Conservation (phyloP, 2,113 vertebrate genomes). For the Seriola dumerili region DNA sequence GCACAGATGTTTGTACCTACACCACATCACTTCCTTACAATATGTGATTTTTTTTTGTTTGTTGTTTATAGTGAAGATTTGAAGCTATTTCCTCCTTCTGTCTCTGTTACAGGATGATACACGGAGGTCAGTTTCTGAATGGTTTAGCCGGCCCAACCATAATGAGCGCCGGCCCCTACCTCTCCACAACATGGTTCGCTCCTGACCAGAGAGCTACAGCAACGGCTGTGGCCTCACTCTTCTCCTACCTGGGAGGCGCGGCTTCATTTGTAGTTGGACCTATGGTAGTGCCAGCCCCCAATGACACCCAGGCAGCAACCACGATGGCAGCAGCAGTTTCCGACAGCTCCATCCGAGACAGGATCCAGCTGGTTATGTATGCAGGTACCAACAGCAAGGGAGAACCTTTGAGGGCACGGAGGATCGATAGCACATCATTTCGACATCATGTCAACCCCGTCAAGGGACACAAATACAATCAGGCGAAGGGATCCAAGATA, state of each 20-base stretch:
- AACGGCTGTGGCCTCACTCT: constrained; percentile 92
- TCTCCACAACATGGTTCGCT: constrained; percentile 97
- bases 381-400: constrained; percentile 85
- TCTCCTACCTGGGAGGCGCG: constrained; percentile 91
- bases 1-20: too few species aligned
- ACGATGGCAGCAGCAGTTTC: constrained; percentile 40
- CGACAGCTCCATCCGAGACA: constrained; percentile 86
- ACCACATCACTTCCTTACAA: too few species aligned
- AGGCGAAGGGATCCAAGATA: constrained; percentile 50
- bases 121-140: constrained; percentile 94
- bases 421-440: constrained; percentile 67
- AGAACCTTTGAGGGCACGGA: background rate
- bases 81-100: background rate
- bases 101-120: constrained; percentile 88
- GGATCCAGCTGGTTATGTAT: constrained; percentile 93
- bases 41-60: background rate
- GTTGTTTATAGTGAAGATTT: background rate
- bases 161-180: constrained; percentile 93
- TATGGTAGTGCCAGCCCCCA: constrained; percentile 92
- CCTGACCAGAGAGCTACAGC: constrained; percentile 96
- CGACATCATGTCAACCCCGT: constrained; percentile 49
- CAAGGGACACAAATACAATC: constrained; percentile 66
- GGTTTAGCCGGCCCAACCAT: constrained; percentile 95
- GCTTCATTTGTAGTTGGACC: constrained; percentile 92
- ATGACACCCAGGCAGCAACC: constrained; percentile 80